phyloP scores from a whole-genome alignment of 1,140 invertebrate species.

The Drosophila oshimai region DNA sequence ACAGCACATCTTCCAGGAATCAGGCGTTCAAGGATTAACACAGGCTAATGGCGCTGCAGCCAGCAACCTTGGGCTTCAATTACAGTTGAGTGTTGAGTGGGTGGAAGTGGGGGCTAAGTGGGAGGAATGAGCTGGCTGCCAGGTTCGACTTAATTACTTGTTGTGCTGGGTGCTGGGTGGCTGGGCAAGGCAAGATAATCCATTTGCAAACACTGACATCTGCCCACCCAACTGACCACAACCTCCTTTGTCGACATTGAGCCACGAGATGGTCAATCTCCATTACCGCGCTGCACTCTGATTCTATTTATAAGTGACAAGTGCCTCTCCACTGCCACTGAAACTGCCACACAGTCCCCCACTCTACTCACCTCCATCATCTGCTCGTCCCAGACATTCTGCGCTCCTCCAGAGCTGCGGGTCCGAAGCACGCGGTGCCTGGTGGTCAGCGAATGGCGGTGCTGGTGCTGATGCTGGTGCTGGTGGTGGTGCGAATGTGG shows the following conservation, averaged over 20 bases:
- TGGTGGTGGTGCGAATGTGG: constrained; percentile 63
- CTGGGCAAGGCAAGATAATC: too few relatives aligned
- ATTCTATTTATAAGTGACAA: constrained; percentile 49
- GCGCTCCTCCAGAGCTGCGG: constrained; percentile 74
- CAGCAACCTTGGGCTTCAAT: constrained; percentile 3
- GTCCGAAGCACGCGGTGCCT: constrained; percentile 76
- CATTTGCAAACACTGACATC: constrained; percentile 3
- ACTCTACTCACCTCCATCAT: constrained; percentile 84
- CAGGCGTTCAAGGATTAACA: not conserved
- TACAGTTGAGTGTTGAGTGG: not conserved
- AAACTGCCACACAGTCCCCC: too few relatives aligned
- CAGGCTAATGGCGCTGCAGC: not conserved
- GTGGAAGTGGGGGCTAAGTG: not conserved
- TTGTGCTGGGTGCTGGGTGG: constrained; percentile 28
- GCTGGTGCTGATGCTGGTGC: constrained; percentile 59
- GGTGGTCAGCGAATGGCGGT: constrained; percentile 78
- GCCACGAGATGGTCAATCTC: constrained; percentile 4
- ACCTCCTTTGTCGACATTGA: not conserved
- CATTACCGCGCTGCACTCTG: constrained; percentile 2
- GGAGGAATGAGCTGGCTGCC: not conserved
- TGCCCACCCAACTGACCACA: not conserved
- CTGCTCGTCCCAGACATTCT: constrained; percentile 83
- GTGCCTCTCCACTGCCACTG: not conserved
- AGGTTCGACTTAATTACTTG: constrained; percentile 38
- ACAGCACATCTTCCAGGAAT: not conserved